Conservation (phyloP, 2,113 vertebrate genomes). For the Hippocampus barbouri region DNA sequence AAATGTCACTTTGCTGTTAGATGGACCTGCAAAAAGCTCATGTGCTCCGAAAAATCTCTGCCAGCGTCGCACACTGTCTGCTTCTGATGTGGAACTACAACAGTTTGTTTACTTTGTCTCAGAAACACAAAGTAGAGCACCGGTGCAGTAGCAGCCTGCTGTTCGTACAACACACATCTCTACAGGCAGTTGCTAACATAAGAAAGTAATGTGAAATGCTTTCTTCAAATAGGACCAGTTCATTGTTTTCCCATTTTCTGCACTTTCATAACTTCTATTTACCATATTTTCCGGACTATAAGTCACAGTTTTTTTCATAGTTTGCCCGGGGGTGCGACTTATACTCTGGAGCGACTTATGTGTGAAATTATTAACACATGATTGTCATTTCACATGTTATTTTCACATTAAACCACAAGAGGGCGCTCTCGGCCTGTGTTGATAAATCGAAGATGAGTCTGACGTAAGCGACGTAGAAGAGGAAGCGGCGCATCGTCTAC, state of each 20-base stretch:
- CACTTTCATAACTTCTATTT: neutral
- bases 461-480: too few species aligned
- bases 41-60: constrained; percentile 3
- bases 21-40: constrained; percentile 2
- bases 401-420: too few species aligned
- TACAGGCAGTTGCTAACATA: neutral
- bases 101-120: constrained; percentile 1
- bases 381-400: too few species aligned
- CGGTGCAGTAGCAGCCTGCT: neutral
- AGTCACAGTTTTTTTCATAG: too few species aligned
- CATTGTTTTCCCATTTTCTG: neutral
- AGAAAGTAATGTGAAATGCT: neutral
- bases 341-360: too few species aligned
- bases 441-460: too few species aligned
- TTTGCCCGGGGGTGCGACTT: too few species aligned
- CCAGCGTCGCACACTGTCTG: neutral
- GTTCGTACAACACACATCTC: neutral
- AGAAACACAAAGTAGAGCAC: neutral
- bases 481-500: too few species aligned
- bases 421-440: too few species aligned
- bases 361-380: too few species aligned
- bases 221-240: neutral
- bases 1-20: constrained; percentile 9
- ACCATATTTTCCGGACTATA: too few species aligned
- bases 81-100: neutral